A percentile compares a stretch with the other conserved stretches of the same genome.
phyloP scores from a whole-genome alignment of 2,113 vertebrate genomes.

The Perccottus glenii region DNA sequence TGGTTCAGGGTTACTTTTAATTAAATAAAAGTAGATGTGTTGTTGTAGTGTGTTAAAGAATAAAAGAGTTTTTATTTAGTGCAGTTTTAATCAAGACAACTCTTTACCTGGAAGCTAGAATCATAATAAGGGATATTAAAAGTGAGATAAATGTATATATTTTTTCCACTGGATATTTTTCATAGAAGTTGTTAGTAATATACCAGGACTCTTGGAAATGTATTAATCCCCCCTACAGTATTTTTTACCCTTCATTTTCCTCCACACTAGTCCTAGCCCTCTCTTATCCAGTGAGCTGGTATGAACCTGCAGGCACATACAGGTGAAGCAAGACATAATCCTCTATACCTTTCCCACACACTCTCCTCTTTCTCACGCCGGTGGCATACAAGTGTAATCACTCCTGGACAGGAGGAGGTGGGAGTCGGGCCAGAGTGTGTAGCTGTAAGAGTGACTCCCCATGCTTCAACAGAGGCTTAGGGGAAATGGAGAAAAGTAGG shows the following conservation, averaged over 20 bases:
- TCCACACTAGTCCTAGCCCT: constrained; percentile 10
- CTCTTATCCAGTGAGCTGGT: constrained; percentile 2
- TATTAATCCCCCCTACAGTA: constrained; percentile 1
- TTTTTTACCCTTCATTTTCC: not conserved
- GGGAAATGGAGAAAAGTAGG: constrained; percentile 23
- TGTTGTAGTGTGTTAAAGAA: too few species aligned
- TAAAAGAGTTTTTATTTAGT: too few species aligned
- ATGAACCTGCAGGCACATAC: constrained; percentile 27
- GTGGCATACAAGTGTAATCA: constrained; percentile 58
- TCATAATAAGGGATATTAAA: too few species aligned
- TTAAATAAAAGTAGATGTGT: too few species aligned
- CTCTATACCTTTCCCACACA: constrained; percentile 45
- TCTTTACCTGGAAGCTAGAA: too few species aligned
- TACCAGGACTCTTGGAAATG: not conserved
- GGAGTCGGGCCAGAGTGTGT: constrained; percentile 15
- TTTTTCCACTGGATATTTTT: not conserved
- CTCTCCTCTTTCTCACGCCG: constrained; percentile 14
- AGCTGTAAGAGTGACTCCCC: constrained; percentile 27
- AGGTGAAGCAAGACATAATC: constrained; percentile 35
- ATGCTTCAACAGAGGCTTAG: constrained; percentile 39
- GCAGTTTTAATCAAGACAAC: too few species aligned
- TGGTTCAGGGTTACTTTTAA: too few species aligned
- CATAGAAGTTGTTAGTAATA: not conserved
- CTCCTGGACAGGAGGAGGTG: constrained; percentile 39
- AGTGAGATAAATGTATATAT: not conserved